A percentile compares a stretch with the other conserved stretches of the same genome.
These are phyloP conservation scores for Rhinatrema bivittatum DNA, from an alignment of 2,797 vertebrate genomes.

Conservation along the genomic window DNA sequence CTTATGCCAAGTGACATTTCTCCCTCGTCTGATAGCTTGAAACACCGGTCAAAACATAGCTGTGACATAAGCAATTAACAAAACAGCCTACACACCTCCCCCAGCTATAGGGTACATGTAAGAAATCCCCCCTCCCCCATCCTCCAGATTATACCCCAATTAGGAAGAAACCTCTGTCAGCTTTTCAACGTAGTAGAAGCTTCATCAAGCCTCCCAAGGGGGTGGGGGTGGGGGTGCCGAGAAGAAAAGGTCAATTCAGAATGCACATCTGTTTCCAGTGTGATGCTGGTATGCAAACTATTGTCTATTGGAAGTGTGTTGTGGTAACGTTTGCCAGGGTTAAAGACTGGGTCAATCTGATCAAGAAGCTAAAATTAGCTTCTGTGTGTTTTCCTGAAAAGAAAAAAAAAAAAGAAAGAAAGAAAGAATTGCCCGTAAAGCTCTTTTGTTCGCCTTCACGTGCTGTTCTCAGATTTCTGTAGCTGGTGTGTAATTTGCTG, in stretches of 20 bases:
- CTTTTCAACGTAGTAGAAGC: conserved; percentile 27
- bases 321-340: conserved; percentile 75
- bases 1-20: conserved; percentile 74
- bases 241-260: conserved; percentile 33
- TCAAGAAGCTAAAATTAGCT: conserved; percentile 80
- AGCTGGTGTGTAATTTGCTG: conserved; percentile 47
- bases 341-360: conserved; percentile 78
- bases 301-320: conserved; percentile 75
- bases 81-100: conserved; percentile 23
- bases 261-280: conserved; percentile 72
- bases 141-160: conserved; percentile 33
- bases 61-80: conserved; percentile 48
- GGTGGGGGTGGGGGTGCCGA: too few species aligned
- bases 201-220: conserved; percentile 30
- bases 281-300: conserved; percentile 69
- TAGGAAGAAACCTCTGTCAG: conserved; percentile 38
- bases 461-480: conserved; percentile 55
- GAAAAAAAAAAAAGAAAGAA: conserved; percentile 41
- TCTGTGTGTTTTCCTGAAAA: conserved; percentile 71
- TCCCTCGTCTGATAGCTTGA: conserved; percentile 45
- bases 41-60: conserved; percentile 46
- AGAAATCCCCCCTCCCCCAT: conserved; percentile 31
- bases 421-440: conserved; percentile 61
- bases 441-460: conserved; percentile 62
- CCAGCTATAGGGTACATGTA: conserved; percentile 35